phyloP scores from a whole-genome alignment of 1,140 invertebrate genomes.

The Pinna nobilis region DNA sequence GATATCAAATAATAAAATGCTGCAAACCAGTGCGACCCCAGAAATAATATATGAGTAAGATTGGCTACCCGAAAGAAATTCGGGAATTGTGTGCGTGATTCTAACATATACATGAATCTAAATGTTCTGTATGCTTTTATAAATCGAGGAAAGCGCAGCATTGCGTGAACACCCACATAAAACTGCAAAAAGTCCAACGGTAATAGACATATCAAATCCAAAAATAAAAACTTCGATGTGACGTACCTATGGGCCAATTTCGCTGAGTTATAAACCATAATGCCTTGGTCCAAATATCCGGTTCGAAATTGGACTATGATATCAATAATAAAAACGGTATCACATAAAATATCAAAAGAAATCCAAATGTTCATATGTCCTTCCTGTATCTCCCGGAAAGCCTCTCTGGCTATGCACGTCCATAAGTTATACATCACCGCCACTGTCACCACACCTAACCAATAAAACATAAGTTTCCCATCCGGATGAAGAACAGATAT shows the following conservation, averaged over 20 bases:
- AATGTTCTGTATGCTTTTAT: constrained; percentile 90
- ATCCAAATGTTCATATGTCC: constrained; percentile 83
- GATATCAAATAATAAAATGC: constrained; percentile 97
- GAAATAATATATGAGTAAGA: constrained; percentile 94
- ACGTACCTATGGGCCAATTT: constrained; percentile 93
- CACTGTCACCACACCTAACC: constrained; percentile 90
- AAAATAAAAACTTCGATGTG: constrained; percentile 87
- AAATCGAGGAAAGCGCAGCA: constrained; percentile 77
- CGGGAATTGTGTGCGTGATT: constrained; percentile 94
- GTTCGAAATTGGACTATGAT: constrained; percentile 93
- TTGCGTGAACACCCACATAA: constrained; percentile 67
- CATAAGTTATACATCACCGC: constrained; percentile 96
- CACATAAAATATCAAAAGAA: constrained; percentile 87
- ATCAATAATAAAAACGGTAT: constrained; percentile 90
- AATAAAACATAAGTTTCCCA: constrained; percentile 96
- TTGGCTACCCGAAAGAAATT: constrained; percentile 97
- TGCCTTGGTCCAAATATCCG: constrained; percentile 95
- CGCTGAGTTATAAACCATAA: constrained; percentile 93
- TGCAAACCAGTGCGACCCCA: constrained; percentile 97
- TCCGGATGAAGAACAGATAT: constrained; percentile 91
- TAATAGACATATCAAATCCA: constrained; percentile 88
- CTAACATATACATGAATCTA: constrained; percentile 96
- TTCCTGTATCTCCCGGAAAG: constrained; percentile 90
- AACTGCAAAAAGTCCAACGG: constrained; percentile 90
- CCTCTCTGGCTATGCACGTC: constrained; percentile 95